phyloP scores from a whole-genome alignment of 2,888 invertebrate genomes.

The Petrophora chlorosata region DNA sequence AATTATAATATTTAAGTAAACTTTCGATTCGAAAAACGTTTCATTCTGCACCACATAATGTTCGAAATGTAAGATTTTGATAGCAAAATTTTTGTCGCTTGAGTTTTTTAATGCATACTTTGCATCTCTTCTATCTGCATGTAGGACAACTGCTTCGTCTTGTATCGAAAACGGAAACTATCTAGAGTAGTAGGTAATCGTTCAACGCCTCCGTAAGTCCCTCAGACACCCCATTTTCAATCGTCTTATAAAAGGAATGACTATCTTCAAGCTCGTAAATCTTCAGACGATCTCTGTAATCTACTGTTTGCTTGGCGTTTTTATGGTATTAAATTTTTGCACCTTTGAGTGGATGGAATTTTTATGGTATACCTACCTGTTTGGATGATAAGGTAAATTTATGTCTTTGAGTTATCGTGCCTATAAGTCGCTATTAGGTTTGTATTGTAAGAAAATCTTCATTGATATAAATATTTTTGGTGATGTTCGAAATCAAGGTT shows the following conservation, averaged over 20 bases:
- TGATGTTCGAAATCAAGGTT: too few relatives aligned
- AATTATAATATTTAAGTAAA: too few relatives aligned
- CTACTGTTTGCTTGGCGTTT: conserved; percentile 34
- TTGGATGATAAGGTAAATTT: conserved; percentile 11
- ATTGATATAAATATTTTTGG: too few relatives aligned
- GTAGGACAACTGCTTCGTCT: not conserved
- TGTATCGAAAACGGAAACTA: conserved; percentile 6
- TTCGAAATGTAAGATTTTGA: not conserved
- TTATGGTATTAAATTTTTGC: conserved; percentile 29
- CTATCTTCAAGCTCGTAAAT: conserved; percentile 42
- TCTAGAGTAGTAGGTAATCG: conserved; percentile 22
- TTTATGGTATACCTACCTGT: conserved; percentile 10
- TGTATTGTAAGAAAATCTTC: too few relatives aligned
- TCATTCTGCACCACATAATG: not conserved
- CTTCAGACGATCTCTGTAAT: conserved; percentile 33
- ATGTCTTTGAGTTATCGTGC: not conserved
- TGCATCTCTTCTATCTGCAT: not conserved
- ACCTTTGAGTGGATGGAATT: conserved; percentile 17
- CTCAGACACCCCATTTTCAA: conserved; percentile 38
- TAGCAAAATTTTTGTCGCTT: too few relatives aligned
- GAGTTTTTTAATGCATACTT: too few relatives aligned
- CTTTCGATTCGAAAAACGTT: too few relatives aligned
- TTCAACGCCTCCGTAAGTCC: conserved; percentile 34
- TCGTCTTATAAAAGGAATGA: conserved; percentile 33
- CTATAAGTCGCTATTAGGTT: not conserved